Base-by-base conservation (phyloP, 2,113 vertebrate genomes). In the Spizaetus ornatus region DNA sequence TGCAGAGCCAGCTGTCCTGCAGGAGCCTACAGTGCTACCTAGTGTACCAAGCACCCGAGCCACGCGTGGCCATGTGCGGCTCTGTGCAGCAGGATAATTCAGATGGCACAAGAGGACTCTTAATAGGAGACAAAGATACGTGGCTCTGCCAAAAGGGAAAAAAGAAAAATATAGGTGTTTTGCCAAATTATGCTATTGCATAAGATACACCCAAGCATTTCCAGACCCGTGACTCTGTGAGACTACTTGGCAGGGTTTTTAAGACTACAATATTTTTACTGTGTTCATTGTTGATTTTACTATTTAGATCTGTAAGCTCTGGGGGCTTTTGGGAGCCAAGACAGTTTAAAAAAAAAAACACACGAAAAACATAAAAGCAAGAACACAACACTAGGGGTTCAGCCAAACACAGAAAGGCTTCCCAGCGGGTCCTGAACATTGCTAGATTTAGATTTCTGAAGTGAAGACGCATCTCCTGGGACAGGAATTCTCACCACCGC, bases 11-110 rank as follows among this genome's bases (percentile, higher is more conserved):
- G 59, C 34, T 55, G 27, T 61, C 48, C 36, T 67, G 73, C 82
- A 63, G 70, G 11, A 90, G 56, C 56, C 56, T 65, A 18, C 6
- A 18, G 27, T n/a, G 81, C 27, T 55, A 7, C 50, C 50, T 32
- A 4, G 29, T 13, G 36, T 15, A 31, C 13, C 70, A 43, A 47
- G 66, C 21, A 13, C n/a, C 13, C 3, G 22, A 55, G 78, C 45
- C 18, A 1, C 6, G 65, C 50, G 5, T 1, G 1, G 55, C 42
- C 71, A 20, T 0, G 0, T 9, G 40, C 1, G 2, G 45, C 66
- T 88, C 40, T 40, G 43, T 21, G 76, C 45, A 66, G 50, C n/a
- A 52, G 42, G 22, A 15, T 8, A 63, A 47, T 23, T 38, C 73
- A 67, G 47, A 69, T 40, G 85, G 53, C 81, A 95, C 40, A 36